phyloP scores from a whole-genome alignment of 1,140 invertebrate genomes.

The Drepana arcuata region DNA sequence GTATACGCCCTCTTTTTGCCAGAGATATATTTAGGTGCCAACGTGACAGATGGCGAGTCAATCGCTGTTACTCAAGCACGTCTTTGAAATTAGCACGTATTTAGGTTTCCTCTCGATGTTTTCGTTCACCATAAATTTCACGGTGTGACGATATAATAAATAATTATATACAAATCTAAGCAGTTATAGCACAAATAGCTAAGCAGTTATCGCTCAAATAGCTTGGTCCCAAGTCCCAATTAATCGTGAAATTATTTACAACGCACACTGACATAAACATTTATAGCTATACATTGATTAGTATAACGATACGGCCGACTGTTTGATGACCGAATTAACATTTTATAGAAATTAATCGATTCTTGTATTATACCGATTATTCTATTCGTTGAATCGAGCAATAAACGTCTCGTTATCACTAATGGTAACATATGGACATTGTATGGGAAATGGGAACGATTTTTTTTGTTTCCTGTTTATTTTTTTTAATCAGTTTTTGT shows the following conservation, averaged over 20 bases:
- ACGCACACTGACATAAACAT: conserved; percentile 33
- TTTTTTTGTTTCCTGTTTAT: conserved; percentile 49
- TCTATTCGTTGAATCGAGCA: conserved; percentile 17
- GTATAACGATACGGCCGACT: conserved; percentile 46
- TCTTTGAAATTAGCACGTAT: no score
- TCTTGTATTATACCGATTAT: conserved; percentile 33
- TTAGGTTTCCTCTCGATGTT: no score
- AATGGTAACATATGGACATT: conserved; percentile 53
- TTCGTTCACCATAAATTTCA: no score
- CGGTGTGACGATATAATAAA: no score
- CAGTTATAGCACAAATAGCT: no score
- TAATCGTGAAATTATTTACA: conserved; percentile 44
- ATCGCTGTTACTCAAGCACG: no score
- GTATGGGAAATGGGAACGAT: conserved; percentile 38
- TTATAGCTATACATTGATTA: conserved; percentile 57
- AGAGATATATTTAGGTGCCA: no score
- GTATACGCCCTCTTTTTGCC: no score
- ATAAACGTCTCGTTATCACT: conserved; percentile 45
- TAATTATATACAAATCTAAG: no score
- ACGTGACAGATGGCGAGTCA: no score
- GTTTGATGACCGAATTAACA: conserved; percentile 55
- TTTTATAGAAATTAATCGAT: conserved; percentile 60
- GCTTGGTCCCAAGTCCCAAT: no score
- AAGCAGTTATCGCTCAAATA: no score
- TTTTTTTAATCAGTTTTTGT: conserved; percentile 36